A percentile compares a stretch with the other conserved stretches of the same genome.
Conservation (phyloP, 2,888 invertebrate species). For the Nemotelus nigrinus region DNA sequence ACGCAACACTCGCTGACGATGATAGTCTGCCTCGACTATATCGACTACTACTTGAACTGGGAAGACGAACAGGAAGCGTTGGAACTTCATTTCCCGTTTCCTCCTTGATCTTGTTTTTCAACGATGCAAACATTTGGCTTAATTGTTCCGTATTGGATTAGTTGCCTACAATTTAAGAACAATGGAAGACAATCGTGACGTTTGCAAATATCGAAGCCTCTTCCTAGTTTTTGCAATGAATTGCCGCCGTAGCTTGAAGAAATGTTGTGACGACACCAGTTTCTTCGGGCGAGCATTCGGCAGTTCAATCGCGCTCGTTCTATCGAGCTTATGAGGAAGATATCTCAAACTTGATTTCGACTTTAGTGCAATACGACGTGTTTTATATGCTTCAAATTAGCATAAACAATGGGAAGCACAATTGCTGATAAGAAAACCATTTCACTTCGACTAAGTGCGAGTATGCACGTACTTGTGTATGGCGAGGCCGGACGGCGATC, state of each 20-base stretch:
- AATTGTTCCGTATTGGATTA: constrained; percentile 29
- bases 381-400: constrained; percentile 31
- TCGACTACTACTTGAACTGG: constrained; percentile 19
- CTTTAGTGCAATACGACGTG: constrained; percentile 17
- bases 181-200: neutral
- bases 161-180: neutral
- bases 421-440: constrained; percentile 39
- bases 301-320: constrained; percentile 23
- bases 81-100: constrained; percentile 86
- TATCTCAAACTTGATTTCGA: constrained; percentile 21
- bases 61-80: constrained; percentile 44
- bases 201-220: neutral
- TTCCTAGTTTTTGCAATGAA: constrained; percentile 7
- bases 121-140: constrained; percentile 80
- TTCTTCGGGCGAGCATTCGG: constrained; percentile 42
- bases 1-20: constrained; percentile 61
- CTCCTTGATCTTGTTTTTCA: constrained; percentile 89
- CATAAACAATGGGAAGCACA: constrained; percentile 42
- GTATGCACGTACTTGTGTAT: too few species aligned
- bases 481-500: too few species aligned
- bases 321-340: neutral
- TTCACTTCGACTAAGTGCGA: neutral
- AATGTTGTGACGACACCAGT: constrained; percentile 40
- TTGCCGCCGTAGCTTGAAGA: constrained; percentile 15
- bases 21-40: constrained; percentile 58